Percentiles rank a stretch among this genome's conserved stretches.
These are phyloP conservation scores for Antheraea assamensis DNA, from an alignment of 2,888 invertebrate genomes.

Conservation along the genomic window DNA sequence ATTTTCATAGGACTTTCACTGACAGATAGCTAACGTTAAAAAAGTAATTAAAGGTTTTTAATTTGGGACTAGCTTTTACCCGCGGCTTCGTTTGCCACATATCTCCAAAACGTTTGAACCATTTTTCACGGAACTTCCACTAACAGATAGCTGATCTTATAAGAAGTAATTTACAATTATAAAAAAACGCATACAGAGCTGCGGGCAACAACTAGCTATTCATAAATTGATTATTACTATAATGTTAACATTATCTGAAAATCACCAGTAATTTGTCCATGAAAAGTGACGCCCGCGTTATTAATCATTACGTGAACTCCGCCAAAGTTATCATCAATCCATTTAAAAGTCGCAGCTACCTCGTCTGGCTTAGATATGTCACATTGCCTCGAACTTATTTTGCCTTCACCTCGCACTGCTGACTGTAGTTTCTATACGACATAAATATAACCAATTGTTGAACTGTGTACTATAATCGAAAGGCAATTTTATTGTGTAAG, in stretches of 20 bases:
- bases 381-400: slow-evolving; percentile 43
- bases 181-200: too few relatives aligned
- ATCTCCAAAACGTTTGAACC: too few relatives aligned
- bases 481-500: neutral
- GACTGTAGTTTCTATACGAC: slow-evolving; percentile 35
- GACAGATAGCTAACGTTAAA: too few relatives aligned
- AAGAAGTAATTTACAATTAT: too few relatives aligned
- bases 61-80: too few relatives aligned
- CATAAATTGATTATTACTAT: neutral
- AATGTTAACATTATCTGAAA: neutral
- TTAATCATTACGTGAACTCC: slow-evolving; percentile 48
- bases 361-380: slow-evolving; percentile 45
- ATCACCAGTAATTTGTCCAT: slow-evolving; percentile 46
- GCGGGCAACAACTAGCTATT: too few relatives aligned
- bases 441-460: neutral
- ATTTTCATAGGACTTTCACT: too few relatives aligned
- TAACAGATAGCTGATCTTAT: too few relatives aligned
- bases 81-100: too few relatives aligned
- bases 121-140: too few relatives aligned
- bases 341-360: slow-evolving; percentile 43
- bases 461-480: neutral
- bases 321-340: slow-evolving; percentile 43
- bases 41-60: too few relatives aligned
- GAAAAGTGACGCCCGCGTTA: slow-evolving; percentile 47
- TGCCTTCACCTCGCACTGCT: slow-evolving; percentile 33